phyloP scores from a whole-genome alignment of 2,113 vertebrate species.

The Callospermophilus lateralis region DNA sequence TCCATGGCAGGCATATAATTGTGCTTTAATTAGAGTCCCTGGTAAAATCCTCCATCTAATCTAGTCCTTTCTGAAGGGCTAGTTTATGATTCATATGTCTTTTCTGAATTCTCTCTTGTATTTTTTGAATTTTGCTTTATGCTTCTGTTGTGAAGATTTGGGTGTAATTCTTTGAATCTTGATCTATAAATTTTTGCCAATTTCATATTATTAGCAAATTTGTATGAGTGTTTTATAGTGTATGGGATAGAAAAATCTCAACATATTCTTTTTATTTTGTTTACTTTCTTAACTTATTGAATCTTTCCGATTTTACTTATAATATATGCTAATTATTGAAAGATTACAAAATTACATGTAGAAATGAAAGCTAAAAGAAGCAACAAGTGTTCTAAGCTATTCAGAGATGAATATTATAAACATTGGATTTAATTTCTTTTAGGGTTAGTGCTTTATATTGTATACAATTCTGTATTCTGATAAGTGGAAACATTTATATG shows the following conservation, averaged over 20 bases:
- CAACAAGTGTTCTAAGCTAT: background rate
- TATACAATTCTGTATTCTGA: background rate
- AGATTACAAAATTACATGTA: background rate
- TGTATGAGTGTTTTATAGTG: background rate
- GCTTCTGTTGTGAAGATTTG: background rate
- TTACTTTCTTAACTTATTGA: background rate
- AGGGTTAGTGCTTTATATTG: background rate
- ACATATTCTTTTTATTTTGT: background rate
- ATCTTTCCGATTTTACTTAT: background rate
- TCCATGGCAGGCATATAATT: background rate
- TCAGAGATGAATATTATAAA: constrained; percentile 26
- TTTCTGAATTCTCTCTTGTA: background rate
- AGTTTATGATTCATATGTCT: background rate
- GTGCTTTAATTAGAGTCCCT: background rate
- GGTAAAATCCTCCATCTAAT: background rate
- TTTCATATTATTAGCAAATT: background rate
- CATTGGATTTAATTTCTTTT: background rate
- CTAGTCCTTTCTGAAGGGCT: background rate
- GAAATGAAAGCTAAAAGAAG: background rate
- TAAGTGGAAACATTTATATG: background rate
- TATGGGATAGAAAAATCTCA: background rate
- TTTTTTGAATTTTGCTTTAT: background rate
- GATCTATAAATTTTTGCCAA: background rate
- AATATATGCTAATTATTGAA: background rate
- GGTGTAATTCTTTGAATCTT: background rate